phyloP scores from a whole-genome alignment of 1,140 invertebrate genomes.

The Myzus persicae region DNA sequence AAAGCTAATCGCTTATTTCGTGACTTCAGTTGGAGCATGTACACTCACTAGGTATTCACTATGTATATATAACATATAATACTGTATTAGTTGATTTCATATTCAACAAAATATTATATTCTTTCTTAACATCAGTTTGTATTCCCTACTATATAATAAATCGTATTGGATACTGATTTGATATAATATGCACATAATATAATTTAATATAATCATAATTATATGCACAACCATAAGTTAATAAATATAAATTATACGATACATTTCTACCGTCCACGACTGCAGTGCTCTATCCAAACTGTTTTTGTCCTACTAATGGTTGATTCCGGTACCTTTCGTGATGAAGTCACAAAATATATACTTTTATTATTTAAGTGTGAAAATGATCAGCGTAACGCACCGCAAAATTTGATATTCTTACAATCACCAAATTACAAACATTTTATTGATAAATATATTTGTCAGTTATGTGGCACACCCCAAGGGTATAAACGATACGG shows the following conservation, averaged over 20 bases:
- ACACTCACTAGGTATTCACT: too few species aligned
- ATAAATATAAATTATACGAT: not conserved
- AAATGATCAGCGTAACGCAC: not conserved
- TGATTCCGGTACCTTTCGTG: not conserved
- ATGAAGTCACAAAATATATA: not conserved
- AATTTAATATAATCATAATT: not conserved
- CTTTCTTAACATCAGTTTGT: not conserved
- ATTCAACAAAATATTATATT: not conserved
- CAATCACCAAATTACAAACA: not conserved
- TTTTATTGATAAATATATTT: constrained; percentile 4
- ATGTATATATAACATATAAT: not conserved
- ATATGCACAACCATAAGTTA: not conserved
- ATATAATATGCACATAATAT: not conserved
- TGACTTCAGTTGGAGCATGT: not conserved
- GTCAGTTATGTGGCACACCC: not conserved
- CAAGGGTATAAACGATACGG: not conserved
- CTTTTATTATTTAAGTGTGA: not conserved
- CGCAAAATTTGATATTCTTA: not conserved
- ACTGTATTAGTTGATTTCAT: not conserved
- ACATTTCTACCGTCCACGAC: too few species aligned
- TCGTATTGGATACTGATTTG: not conserved
- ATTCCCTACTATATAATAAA: not conserved
- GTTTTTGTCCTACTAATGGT: too few species aligned
- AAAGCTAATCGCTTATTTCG: not conserved
- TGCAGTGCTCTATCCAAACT: too few species aligned